phyloP scores from a whole-genome alignment of 1,140 invertebrate species.

The Dolichoris vasculosae region DNA sequence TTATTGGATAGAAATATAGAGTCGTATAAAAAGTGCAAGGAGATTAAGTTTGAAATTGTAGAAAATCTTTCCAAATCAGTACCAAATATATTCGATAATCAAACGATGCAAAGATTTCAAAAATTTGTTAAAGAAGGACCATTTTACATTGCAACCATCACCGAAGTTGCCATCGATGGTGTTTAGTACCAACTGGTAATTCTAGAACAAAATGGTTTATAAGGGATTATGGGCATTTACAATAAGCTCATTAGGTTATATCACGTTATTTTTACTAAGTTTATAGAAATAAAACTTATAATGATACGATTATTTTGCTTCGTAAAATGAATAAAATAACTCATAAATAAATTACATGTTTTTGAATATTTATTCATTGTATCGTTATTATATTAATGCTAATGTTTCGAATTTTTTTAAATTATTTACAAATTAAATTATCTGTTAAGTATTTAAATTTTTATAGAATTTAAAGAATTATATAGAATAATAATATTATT shows the following conservation, averaged over 20 bases:
- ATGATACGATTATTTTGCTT: neutral
- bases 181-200: constrained; percentile 64
- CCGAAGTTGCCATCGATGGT: constrained; percentile 83
- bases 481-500: too few species aligned
- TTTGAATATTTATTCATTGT: neutral
- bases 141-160: constrained; percentile 79
- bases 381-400: neutral
- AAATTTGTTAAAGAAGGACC: constrained; percentile 83
- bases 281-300: constrained; percentile 21
- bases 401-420: too few species aligned
- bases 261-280: constrained; percentile 34
- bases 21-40: constrained; percentile 82
- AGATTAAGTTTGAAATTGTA: constrained; percentile 84
- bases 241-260: constrained; percentile 22
- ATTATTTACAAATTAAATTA: too few species aligned
- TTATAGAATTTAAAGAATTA: too few species aligned
- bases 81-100: constrained; percentile 78
- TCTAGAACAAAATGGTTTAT: constrained; percentile 43
- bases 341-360: neutral
- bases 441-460: too few species aligned
- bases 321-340: neutral
- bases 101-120: constrained; percentile 77
- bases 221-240: neutral
- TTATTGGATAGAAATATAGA: constrained; percentile 82
- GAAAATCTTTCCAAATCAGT: constrained; percentile 78